These are phyloP conservation scores for Sigmodon hispidus DNA, from an alignment of 2,113 vertebrate genomes.

Conservation along the genomic window DNA sequence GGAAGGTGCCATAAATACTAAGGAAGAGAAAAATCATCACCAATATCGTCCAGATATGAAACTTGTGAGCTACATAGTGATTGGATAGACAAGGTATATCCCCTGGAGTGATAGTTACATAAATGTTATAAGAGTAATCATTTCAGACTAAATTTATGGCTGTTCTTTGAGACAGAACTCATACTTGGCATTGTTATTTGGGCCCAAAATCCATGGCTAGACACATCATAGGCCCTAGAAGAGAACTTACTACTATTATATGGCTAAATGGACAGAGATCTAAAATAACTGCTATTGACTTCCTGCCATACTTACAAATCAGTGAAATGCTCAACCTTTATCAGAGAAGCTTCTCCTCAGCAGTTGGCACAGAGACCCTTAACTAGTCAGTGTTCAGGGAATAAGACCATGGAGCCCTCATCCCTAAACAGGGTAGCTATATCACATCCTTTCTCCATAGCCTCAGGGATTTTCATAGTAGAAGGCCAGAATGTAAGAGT, in stretches of 20 bases:
- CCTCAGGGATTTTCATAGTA: not conserved
- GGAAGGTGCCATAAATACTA: not conserved
- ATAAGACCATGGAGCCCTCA: not conserved
- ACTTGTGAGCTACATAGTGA: not conserved
- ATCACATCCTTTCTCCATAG: not conserved
- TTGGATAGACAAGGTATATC: not conserved
- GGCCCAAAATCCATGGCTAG: not conserved
- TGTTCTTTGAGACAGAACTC: not conserved
- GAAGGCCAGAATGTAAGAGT: not conserved
- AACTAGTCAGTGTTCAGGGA: not conserved
- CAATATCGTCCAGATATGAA: not conserved
- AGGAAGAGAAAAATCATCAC: not conserved
- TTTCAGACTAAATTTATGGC: not conserved
- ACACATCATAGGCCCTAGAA: not conserved
- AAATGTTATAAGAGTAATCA: not conserved
- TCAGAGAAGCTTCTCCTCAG: not conserved
- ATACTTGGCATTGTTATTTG: not conserved
- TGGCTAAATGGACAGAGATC: not conserved
- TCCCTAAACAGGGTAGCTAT: not conserved
- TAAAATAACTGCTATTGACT: not conserved
- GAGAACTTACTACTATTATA: not conserved
- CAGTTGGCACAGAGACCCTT: not conserved
- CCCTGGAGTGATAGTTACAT: not conserved
- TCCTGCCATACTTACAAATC: not conserved
- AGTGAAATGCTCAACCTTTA: not conserved